Percentiles rank a stretch among this genome's conserved stretches.
Evolutionary conservation across 2,113 vertebrate species (phyloP).

Genomic region (Piprites chloris): DNA sequence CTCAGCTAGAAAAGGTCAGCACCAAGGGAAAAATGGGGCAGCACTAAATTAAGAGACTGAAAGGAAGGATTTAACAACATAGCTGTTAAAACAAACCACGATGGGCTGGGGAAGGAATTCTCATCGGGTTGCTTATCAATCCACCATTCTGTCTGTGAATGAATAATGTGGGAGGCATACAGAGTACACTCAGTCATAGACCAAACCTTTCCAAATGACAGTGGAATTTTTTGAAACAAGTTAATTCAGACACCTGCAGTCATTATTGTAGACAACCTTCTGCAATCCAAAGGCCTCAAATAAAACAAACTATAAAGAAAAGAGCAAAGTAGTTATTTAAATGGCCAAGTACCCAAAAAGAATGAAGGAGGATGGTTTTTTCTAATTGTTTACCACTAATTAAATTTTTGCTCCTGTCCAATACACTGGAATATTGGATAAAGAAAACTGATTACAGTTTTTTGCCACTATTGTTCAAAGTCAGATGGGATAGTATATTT

Average conservation of each 20-base stretch:
- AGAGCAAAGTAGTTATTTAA: not conserved
- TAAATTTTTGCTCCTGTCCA: not conserved
- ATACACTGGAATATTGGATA: not conserved
- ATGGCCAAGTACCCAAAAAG: not conserved
- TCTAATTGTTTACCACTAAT: not conserved
- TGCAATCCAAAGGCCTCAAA: not conserved
- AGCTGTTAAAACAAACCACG: not conserved
- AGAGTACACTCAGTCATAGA: not conserved
- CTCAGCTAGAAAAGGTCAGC: slow-evolving; percentile 41
- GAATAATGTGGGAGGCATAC: not conserved
- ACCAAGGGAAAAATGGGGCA: not conserved
- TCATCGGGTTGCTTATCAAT: not conserved
- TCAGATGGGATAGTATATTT: not conserved
- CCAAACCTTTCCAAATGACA: not conserved
- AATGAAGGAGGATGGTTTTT: not conserved
- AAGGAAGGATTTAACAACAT: not conserved
- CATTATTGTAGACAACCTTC: not conserved
- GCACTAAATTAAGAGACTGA: not conserved
- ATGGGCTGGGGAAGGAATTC: not conserved
- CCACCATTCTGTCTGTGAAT: not conserved
- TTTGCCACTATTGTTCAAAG: not conserved
- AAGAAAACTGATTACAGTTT: not conserved
- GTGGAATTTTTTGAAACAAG: not conserved
- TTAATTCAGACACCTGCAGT: not conserved
- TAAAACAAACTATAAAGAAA: not conserved